Base-by-base conservation (phyloP, 2,888 invertebrate genomes). In the Amphipyra tragopoginis region DNA sequence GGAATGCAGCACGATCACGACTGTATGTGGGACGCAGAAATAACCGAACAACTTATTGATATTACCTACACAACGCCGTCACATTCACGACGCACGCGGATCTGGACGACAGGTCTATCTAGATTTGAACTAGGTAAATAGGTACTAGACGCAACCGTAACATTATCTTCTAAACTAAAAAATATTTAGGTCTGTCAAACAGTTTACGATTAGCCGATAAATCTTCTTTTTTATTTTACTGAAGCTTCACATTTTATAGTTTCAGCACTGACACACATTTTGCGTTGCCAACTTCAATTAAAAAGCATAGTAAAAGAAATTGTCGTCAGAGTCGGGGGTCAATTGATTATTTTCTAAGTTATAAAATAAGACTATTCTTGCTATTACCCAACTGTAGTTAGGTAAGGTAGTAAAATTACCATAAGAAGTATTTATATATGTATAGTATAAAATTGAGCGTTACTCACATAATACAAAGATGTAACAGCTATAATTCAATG, bases 1-100 rank as follows among this genome's bases (percentile, higher is more conserved):
- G 89, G 93, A 91, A 93, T 92, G 92, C 88, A 80, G 86, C 69
- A 77, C 77, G 86, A 85, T 88, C 90, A 91, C 91, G 91, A 90
- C 82, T 71, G 64, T 64, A 79, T 87, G 86, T 88, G 82, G 87
- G 88, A 80, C 86, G 82, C 79, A 82, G 80, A 83, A 85, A 83
- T 80, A 82, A 80, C 73, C 68, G 74, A 76, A 76, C 74, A 70
- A 79, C 76, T 79, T 80, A 78, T 81, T 82, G 73, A 80, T 77
- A 82, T 75, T 79, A 65, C 72, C 64, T 59, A 72, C 73, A 70
- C 70, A 67, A 72, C 59, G 64, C 64, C 36, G 63, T 57, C 67
- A 66, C 76, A 73, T 76, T 66, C 64, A 64, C 73, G 65, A 75
- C 73, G 61, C 70, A 77, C 75, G 79, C 80, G 66, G 77, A 84